phyloP scores from a whole-genome alignment of 1,140 invertebrate species.

The Cyclargus thomasi region DNA sequence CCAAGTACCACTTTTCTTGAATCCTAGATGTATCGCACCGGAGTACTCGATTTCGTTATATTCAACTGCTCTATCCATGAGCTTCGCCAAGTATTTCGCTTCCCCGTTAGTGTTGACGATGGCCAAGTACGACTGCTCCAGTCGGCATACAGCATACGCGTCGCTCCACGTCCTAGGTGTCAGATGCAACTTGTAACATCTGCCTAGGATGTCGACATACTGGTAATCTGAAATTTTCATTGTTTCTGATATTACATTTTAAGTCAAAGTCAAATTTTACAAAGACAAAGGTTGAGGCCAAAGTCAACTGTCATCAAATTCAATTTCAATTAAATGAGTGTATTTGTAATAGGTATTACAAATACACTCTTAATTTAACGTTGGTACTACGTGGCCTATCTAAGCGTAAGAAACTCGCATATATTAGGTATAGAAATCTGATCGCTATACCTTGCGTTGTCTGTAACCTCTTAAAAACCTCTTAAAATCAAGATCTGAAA shows the following conservation, averaged over 20 bases:
- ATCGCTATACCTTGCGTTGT: too few species aligned
- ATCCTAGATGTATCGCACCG: constrained; percentile 34
- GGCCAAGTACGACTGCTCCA: constrained; percentile 43
- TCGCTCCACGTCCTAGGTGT: constrained; percentile 39
- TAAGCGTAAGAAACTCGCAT: too few species aligned
- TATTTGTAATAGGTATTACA: too few species aligned
- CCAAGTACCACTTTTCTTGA: constrained; percentile 35
- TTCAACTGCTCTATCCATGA: not conserved
- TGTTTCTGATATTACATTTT: not conserved
- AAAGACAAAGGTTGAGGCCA: too few species aligned
- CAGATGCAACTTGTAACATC: constrained; percentile 51
- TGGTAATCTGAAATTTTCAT: constrained; percentile 32
- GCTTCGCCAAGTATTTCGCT: not conserved
- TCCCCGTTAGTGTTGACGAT: constrained; percentile 24
- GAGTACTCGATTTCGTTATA: constrained; percentile 23
- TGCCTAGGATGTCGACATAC: constrained; percentile 28
- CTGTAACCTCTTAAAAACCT: too few species aligned
- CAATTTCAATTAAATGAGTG: too few species aligned
- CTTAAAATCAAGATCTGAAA: too few species aligned
- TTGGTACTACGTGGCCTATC: too few species aligned
- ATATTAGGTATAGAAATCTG: too few species aligned
- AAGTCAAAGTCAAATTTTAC: too few species aligned
- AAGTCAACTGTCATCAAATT: too few species aligned
- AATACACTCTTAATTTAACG: too few species aligned
- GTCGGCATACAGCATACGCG: constrained; percentile 35